Evolutionary conservation across 2,888 invertebrate genomes (phyloP).

Genomic region (Xanthorhoe spadicearia): DNA sequence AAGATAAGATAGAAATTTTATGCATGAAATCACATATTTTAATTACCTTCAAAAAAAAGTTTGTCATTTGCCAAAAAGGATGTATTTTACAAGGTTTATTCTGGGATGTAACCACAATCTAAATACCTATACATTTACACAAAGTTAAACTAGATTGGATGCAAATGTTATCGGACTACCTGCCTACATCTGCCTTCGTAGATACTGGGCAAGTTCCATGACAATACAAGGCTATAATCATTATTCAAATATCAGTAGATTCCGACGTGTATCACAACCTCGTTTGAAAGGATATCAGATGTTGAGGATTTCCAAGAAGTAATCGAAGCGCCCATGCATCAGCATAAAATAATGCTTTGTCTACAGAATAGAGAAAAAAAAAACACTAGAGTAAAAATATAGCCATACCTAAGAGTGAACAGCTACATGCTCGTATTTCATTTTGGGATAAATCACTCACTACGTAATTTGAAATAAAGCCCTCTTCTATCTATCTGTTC

Average conservation of each 20-base stretch:
- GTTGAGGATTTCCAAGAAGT: conserved; percentile 30
- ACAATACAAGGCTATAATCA: conserved; percentile 25
- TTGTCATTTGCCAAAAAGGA: no score
- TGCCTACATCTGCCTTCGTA: conserved; percentile 6
- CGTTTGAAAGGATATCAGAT: conserved; percentile 30
- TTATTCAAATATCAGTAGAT: conserved; percentile 25
- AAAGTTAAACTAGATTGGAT: not conserved
- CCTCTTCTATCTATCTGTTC: no score
- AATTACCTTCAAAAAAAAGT: no score
- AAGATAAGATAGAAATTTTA: no score
- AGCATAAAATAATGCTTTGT: not conserved
- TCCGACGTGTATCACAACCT: conserved; percentile 18
- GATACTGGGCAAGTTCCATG: conserved; percentile 16
- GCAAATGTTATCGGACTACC: conserved; percentile 4
- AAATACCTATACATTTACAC: not conserved
- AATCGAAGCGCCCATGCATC: not conserved
- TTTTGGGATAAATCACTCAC: no score
- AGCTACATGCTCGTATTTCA: no score
- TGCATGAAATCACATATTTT: no score
- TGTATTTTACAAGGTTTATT: not conserved
- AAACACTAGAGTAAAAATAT: not conserved
- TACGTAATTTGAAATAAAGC: no score
- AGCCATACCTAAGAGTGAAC: no score
- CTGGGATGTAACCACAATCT: not conserved
- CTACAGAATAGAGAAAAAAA: not conserved